These are phyloP conservation scores for Aporophyla lueneburgensis DNA, from an alignment of 2,888 invertebrate genomes.

Conservation along the genomic window DNA sequence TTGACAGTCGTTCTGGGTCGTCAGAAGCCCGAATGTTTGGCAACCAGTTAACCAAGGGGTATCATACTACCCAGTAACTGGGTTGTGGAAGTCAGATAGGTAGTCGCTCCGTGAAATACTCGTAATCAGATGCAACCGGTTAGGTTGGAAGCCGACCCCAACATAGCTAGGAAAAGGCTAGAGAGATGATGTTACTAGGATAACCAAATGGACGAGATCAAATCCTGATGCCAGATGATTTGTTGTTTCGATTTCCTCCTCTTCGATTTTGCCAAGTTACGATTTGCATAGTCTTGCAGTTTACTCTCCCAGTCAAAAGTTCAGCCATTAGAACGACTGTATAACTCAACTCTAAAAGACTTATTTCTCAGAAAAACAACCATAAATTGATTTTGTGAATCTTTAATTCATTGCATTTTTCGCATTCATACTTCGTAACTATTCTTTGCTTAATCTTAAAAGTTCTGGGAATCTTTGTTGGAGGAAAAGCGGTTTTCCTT, in stretches of 20 bases:
- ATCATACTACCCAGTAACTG: no score
- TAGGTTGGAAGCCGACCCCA: no score
- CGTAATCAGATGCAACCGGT: no score
- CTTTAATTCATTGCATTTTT: conserved; percentile 51
- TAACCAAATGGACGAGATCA: not conserved
- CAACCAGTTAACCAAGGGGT: no score
- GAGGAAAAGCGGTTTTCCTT: conserved; percentile 21
- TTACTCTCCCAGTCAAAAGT: conserved; percentile 5
- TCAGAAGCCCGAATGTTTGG: no score
- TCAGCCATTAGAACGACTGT: conserved; percentile 21
- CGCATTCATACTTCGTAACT: conserved; percentile 40
- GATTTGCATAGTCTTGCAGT: not conserved
- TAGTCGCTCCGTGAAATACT: no score
- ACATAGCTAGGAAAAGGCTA: no score
- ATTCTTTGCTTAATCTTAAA: conserved; percentile 36
- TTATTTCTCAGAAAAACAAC: conserved; percentile 31
- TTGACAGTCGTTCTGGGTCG: no score
- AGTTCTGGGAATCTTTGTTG: conserved; percentile 30
- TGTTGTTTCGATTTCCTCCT: not conserved
- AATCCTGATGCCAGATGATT: not conserved
- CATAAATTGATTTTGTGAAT: conserved; percentile 37
- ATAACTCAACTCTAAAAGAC: conserved; percentile 25
- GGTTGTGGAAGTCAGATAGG: no score
- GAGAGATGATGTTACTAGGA: not conserved
- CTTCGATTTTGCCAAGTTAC: not conserved